Percentiles rank a stretch among this genome's conserved stretches.
phyloP scores from a whole-genome alignment of 1,140 invertebrate species.

The Dendroctonus ponderosae region DNA sequence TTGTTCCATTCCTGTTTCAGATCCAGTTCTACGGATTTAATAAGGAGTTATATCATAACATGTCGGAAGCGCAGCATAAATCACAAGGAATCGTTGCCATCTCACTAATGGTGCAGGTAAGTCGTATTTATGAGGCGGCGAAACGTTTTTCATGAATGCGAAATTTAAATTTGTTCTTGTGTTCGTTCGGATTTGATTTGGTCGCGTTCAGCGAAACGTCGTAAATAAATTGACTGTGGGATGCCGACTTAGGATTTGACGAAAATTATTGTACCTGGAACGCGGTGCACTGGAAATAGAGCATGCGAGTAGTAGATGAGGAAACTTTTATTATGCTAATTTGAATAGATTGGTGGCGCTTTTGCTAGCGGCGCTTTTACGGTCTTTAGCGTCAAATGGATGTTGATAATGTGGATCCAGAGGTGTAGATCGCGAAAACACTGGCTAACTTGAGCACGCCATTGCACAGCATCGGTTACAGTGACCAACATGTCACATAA shows the following conservation, averaged over 20 bases:
- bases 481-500: slow-evolving; percentile 30
- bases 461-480: slow-evolving; percentile 8
- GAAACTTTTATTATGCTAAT: too few species aligned
- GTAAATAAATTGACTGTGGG: slow-evolving; percentile 18
- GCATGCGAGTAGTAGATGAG: too few species aligned
- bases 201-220: slow-evolving; percentile 1
- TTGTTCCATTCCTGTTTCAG: slow-evolving; percentile 60
- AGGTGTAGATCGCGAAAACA: too few species aligned
- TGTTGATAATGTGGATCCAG: too few species aligned
- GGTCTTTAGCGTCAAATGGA: too few species aligned
- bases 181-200: slow-evolving; percentile 11
- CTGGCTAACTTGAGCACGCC: too few species aligned
- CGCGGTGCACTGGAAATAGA: too few species aligned
- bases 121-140: slow-evolving; percentile 29
- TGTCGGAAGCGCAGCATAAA: slow-evolving; percentile 91
- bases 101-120: slow-evolving; percentile 90
- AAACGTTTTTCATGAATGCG: slow-evolving; percentile 31
- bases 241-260: not conserved
- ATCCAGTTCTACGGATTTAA: slow-evolving; percentile 95
- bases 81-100: slow-evolving; percentile 91
- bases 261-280: not conserved
- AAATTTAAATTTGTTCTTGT: slow-evolving; percentile 25
- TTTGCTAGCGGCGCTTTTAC: too few species aligned
- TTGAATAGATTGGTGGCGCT: too few species aligned
- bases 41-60: slow-evolving; percentile 94